Base-by-base conservation (phyloP, 2,888 invertebrate species). In the Hanleya hanleyi region DNA sequence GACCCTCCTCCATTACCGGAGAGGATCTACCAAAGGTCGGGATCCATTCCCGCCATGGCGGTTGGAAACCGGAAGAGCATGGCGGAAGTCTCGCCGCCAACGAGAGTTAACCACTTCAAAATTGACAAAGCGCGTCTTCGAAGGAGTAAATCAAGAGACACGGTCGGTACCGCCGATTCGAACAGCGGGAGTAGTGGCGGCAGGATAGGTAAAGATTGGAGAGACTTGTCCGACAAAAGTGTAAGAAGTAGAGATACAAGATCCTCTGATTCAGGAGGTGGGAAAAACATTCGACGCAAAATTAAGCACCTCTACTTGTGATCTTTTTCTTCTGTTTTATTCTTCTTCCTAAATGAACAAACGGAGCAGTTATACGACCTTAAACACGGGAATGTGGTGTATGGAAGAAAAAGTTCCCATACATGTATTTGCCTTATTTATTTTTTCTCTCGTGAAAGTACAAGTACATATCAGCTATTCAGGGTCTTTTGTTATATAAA, bases 151-250 rank as follows among this genome's bases (percentile, higher is more conserved):
- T 64, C 64, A 37, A 15, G 37, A n/a, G 64, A 64, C 29, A 37
- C 64, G n/a, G 36, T 64, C 7, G 62, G 32, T 7, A 62, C 33
- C 9, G 22, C 36, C 12, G 64, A 64, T 26, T 64, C 64, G 3
- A 64, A 64, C 64, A 37, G 35, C 38, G 64, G 64, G 3, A 64
- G 64, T 64, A 37, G 37, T 37, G 64, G 64, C 22, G 64, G 37
- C 9, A 26, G 64, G 26, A 64, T 64, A 15, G 64, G 35, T 18
- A 35, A n/a, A 36, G 64, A 64, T 18, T 64, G 64, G 64, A 35
- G 18, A 37, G 64, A 64, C 36, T 33, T 64, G 1, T 37, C 64
- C 1, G 64, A 64, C 38, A 15, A 37, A 29, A 64, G 64, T n/a
- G 38, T 37, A 15, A 18, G 38, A 15, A 64, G 37, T n/a, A 35